These are phyloP conservation scores for Yponomeuta evonymella DNA, from an alignment of 2,888 invertebrate species.

Conservation along the genomic window DNA sequence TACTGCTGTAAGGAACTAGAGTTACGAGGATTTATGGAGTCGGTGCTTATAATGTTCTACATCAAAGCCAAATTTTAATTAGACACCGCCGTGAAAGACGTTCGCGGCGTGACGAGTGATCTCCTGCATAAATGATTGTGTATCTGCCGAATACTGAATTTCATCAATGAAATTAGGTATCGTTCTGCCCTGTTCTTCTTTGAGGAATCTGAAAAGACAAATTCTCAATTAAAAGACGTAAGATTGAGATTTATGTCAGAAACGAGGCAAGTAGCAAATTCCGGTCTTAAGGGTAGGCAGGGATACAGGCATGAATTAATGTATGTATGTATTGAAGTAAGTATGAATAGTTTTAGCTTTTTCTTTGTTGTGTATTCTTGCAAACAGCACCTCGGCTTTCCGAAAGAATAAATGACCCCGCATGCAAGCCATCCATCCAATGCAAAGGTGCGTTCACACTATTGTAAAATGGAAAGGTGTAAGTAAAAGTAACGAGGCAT, in stretches of 20 bases:
- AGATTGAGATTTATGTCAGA: no score
- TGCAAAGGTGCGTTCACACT: background rate
- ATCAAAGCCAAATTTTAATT: background rate
- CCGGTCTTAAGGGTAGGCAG: no score
- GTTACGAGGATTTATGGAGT: background rate
- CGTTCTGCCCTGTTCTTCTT: no score
- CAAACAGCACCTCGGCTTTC: background rate
- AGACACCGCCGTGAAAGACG: background rate
- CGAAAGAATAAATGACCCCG: background rate
- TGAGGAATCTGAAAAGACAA: no score
- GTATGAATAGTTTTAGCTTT: background rate
- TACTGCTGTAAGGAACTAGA: background rate
- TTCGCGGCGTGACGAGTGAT: no score
- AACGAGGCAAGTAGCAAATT: no score
- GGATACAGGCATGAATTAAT: no score
- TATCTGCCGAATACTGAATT: no score
- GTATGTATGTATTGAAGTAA: no score
- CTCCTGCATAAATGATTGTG: no score
- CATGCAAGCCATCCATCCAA: background rate
- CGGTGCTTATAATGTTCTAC: background rate
- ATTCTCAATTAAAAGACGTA: no score
- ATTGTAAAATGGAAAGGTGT: constrained; percentile 1
- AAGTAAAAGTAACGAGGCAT: constrained; percentile 6
- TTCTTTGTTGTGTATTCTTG: background rate
- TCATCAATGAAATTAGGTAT: no score